Conservation (phyloP, 2,113 vertebrate genomes). For the Mastomys coucha region DNA sequence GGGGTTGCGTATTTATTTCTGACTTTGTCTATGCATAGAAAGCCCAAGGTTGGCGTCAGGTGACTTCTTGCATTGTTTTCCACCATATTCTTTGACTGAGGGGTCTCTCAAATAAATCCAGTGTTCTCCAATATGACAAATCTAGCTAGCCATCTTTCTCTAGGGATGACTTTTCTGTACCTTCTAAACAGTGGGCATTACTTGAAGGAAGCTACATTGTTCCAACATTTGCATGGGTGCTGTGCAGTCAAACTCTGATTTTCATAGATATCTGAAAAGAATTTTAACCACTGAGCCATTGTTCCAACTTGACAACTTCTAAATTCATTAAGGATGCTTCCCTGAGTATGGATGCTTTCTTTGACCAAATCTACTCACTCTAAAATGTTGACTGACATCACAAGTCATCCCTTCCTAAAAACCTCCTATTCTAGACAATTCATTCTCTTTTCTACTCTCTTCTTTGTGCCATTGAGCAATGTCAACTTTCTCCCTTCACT, state of each 20-base stretch:
- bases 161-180: background rate
- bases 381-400: background rate
- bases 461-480: background rate
- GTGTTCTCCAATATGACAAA: background rate
- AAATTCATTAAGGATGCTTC: background rate
- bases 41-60: background rate
- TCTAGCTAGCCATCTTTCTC: background rate
- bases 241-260: background rate
- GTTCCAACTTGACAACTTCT: background rate
- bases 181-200: background rate
- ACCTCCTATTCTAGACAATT: background rate
- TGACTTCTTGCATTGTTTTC: background rate
- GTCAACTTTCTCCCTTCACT: background rate
- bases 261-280: background rate
- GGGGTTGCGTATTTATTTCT: background rate
- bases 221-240: background rate
- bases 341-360: background rate
- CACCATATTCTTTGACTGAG: background rate
- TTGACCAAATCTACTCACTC: background rate
- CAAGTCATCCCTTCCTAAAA: background rate
- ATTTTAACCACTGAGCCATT: background rate
- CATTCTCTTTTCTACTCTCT: background rate
- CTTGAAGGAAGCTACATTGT: background rate
- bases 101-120: background rate
- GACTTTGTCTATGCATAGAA: too few relatives aligned